phyloP scores from a whole-genome alignment of 2,888 invertebrate species.

The Lasius fuliginosus region DNA sequence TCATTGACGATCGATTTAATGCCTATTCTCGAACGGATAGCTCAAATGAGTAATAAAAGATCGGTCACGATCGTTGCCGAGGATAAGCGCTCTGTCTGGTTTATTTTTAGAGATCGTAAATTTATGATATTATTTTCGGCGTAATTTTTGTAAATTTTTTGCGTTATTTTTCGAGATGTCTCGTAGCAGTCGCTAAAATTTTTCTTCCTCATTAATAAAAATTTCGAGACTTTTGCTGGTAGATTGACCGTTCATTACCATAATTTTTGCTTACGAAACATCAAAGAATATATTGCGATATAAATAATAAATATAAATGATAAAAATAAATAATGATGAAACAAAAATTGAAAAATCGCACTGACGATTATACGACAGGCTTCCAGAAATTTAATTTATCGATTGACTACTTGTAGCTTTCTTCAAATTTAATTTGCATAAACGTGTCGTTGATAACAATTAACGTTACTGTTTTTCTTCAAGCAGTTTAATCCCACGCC shows the following conservation, averaged over 20 bases:
- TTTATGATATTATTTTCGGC: constrained; percentile 36
- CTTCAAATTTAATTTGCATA: neutral
- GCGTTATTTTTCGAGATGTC: constrained; percentile 10
- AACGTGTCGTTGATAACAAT: neutral
- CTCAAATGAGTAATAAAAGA: constrained; percentile 39
- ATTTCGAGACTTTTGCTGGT: neutral
- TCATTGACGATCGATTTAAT: constrained; percentile 29
- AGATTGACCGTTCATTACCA: neutral
- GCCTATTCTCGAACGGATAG: neutral
- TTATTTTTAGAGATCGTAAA: constrained; percentile 30
- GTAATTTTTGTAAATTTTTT: constrained; percentile 14
- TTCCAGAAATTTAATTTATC: neutral
- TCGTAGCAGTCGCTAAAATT: neutral
- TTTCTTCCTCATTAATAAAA: neutral
- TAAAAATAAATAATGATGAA: neutral
- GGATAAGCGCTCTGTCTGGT: constrained; percentile 43
- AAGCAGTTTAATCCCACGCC: neutral
- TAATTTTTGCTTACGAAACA: neutral
- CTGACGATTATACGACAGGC: neutral
- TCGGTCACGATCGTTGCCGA: neutral
- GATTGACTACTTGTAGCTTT: neutral
- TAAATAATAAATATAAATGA: neutral
- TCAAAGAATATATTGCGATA: neutral
- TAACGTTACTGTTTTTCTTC: neutral
- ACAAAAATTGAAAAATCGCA: neutral